These are phyloP conservation scores for Macroglossus sobrinus DNA, from an alignment of 2,113 vertebrate genomes.

Conservation along the genomic window DNA sequence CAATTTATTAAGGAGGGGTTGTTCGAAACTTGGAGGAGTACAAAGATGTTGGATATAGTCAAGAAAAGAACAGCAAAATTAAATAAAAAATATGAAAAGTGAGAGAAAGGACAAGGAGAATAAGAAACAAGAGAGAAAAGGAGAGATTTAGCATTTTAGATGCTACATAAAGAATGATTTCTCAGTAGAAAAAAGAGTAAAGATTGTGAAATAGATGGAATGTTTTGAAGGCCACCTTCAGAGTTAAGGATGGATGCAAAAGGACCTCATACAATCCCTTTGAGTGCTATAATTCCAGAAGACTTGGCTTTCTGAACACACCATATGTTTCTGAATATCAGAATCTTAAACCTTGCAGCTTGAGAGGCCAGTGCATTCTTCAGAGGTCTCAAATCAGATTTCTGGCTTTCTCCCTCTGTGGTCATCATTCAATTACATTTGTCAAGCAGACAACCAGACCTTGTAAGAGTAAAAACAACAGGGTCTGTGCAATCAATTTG, in stretches of 20 bases:
- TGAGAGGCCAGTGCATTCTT: background rate
- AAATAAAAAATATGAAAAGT: background rate
- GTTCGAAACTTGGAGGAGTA: background rate
- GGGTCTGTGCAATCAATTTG: background rate
- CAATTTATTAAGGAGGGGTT: background rate
- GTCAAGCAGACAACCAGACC: background rate
- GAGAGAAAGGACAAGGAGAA: background rate
- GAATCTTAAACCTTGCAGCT: background rate
- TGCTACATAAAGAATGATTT: background rate
- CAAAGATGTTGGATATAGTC: background rate
- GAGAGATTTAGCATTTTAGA: background rate
- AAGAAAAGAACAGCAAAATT: background rate
- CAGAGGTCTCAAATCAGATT: background rate
- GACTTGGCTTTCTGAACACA: background rate
- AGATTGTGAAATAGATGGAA: background rate
- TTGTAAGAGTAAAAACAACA: background rate
- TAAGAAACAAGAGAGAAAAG: background rate
- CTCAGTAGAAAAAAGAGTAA: background rate
- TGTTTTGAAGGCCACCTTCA: background rate
- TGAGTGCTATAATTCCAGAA: background rate
- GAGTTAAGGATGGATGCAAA: background rate
- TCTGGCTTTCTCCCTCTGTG: background rate
- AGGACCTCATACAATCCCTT: background rate
- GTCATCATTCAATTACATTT: background rate
- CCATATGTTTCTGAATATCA: background rate